Percentiles rank a stretch among this genome's conserved stretches.
Conservation (phyloP, 2,888 invertebrate genomes). For the Aromia moschata region DNA sequence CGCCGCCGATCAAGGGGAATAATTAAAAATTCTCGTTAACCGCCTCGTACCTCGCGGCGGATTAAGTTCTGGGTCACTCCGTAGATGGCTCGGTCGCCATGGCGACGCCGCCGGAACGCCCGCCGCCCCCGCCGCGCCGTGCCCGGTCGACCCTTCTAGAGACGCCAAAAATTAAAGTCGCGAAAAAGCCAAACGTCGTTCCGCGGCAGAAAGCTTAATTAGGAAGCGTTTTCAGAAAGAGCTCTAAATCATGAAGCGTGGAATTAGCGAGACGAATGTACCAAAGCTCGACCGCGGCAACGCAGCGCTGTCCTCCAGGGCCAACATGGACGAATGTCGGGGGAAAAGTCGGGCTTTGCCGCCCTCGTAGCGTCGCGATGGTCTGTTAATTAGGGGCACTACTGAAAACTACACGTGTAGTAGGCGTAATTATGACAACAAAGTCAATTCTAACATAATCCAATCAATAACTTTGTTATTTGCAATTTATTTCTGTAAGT, state of each 20-base stretch:
- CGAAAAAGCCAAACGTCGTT: slow-evolving; percentile 63
- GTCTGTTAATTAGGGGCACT: background rate
- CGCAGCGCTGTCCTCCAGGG: slow-evolving; percentile 11
- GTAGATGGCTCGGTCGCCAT: slow-evolving; percentile 39
- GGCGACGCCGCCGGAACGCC: slow-evolving; percentile 51
- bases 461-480: too few relatives aligned
- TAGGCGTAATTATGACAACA: too few relatives aligned
- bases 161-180: slow-evolving; percentile 63
- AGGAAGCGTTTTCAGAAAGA: slow-evolving; percentile 63
- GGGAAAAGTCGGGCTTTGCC: background rate
- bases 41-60: too few relatives aligned
- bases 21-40: too few relatives aligned
- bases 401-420: too few relatives aligned
- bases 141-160: slow-evolving; percentile 51
- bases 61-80: slow-evolving; percentile 19
- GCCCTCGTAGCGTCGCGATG: background rate
- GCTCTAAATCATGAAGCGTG: slow-evolving; percentile 61
- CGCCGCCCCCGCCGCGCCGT: slow-evolving; percentile 35
- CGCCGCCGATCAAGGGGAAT: too few relatives aligned
- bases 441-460: too few relatives aligned
- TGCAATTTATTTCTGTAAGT: too few relatives aligned
- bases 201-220: slow-evolving; percentile 65
- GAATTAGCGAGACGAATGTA: slow-evolving; percentile 56
- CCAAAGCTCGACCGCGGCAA: slow-evolving; percentile 45
- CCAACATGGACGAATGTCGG: background rate